These are phyloP conservation scores for Heliconius hewitsoni DNA, from an alignment of 1,140 invertebrate genomes.

Conservation along the genomic window DNA sequence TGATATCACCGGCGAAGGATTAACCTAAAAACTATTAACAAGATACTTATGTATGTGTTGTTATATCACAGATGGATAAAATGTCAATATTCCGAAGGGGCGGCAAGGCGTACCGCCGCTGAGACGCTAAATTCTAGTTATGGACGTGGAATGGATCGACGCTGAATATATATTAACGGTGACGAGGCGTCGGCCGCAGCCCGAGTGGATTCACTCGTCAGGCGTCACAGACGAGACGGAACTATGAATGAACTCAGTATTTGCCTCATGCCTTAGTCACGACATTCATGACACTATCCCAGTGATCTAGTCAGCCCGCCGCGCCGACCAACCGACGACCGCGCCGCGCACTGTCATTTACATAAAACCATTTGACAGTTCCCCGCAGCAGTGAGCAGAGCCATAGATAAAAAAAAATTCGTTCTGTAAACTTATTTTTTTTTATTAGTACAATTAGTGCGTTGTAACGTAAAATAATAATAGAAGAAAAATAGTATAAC, in stretches of 20 bases:
- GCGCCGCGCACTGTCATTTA: slow-evolving; percentile 22
- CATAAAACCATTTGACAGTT: slow-evolving; percentile 36
- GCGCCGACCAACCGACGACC: slow-evolving; percentile 21
- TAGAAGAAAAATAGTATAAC: too few species aligned
- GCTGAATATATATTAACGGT: slow-evolving; percentile 68
- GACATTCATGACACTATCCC: slow-evolving; percentile 44
- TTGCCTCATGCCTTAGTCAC: slow-evolving; percentile 42
- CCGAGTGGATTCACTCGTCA: slow-evolving; percentile 54
- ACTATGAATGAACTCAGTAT: slow-evolving; percentile 61
- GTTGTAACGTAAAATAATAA: not conserved
- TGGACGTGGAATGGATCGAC: slow-evolving; percentile 58
- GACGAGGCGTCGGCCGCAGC: slow-evolving; percentile 56
- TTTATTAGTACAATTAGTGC: not conserved
- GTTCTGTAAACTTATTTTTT: slow-evolving; percentile 7
- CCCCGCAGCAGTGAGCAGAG: not conserved
- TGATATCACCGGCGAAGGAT: slow-evolving; percentile 68
- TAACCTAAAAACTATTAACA: slow-evolving; percentile 68
- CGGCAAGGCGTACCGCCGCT: slow-evolving; percentile 55
- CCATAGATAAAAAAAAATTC: not conserved
- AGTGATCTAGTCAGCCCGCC: slow-evolving; percentile 25
- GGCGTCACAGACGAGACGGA: slow-evolving; percentile 56
- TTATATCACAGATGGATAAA: slow-evolving; percentile 75
- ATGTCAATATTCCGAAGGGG: slow-evolving; percentile 63
- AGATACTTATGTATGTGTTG: slow-evolving; percentile 57
- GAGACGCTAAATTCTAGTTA: slow-evolving; percentile 57